These are phyloP conservation scores for Microdon myrmicae DNA, from an alignment of 2,888 invertebrate species.

Conservation along the genomic window DNA sequence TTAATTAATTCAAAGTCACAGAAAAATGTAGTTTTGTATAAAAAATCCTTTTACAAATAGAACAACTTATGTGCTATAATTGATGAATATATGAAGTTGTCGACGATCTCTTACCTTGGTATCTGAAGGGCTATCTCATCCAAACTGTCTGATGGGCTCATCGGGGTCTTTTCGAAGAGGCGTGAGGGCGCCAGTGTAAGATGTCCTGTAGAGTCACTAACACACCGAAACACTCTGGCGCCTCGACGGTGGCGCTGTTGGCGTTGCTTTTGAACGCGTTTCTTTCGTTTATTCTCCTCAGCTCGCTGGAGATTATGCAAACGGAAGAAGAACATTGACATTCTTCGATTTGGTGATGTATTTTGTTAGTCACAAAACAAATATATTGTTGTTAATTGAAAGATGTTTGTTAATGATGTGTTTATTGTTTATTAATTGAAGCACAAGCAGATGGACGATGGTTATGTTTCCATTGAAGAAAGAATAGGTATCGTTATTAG, in stretches of 20 bases:
- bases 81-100: background rate
- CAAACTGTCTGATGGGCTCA: conserved; percentile 87
- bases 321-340: conserved; percentile 96
- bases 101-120: conserved; percentile 77
- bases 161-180: conserved; percentile 84
- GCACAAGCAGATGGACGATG: too few relatives aligned
- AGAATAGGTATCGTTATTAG: too few relatives aligned
- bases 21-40: too few relatives aligned
- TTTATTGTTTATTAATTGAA: conserved; percentile 9
- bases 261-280: conserved; percentile 68
- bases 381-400: conserved; percentile 10
- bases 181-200: conserved; percentile 81
- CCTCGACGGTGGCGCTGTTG: conserved; percentile 68
- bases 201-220: conserved; percentile 68
- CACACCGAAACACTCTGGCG: conserved; percentile 70
- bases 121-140: conserved; percentile 93
- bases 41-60: too few relatives aligned
- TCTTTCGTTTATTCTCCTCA: conserved; percentile 79
- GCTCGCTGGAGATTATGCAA: conserved; percentile 89
- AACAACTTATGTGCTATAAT: too few relatives aligned
- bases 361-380: conserved; percentile 1
- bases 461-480: too few relatives aligned
- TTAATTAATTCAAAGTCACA: too few relatives aligned
- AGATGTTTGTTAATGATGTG: conserved; percentile 9
- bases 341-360: conserved; percentile 68